Conservation (phyloP, 2,888 invertebrate genomes). For the Zonitis immaculata region DNA sequence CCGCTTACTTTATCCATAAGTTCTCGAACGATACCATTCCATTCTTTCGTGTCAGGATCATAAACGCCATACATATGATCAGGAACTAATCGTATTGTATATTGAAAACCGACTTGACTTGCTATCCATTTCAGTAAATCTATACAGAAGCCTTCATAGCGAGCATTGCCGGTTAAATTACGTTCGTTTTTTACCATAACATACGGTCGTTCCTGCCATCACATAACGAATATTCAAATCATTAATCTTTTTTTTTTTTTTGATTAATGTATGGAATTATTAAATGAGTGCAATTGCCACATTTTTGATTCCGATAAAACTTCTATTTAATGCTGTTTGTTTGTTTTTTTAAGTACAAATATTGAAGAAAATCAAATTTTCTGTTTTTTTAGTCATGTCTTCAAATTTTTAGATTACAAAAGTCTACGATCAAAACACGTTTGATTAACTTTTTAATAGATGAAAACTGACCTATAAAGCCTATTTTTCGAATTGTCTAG, state of each 20-base stretch:
- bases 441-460: no score
- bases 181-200: conserved; percentile 84
- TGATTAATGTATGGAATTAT: no score
- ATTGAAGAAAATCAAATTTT: no score
- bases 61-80: conserved; percentile 87
- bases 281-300: no score
- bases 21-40: conserved; percentile 87
- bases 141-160: conserved; percentile 89
- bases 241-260: background rate
- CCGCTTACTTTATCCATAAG: conserved; percentile 74
- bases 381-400: no score
- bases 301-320: no score
- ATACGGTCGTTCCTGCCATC: conserved; percentile 81
- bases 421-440: no score
- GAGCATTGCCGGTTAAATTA: conserved; percentile 80
- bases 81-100: conserved; percentile 76
- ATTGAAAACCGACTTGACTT: conserved; percentile 81
- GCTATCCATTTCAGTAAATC: conserved; percentile 82
- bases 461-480: no score
- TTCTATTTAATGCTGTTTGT: no score
- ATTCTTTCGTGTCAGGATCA: conserved; percentile 80
- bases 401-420: no score
- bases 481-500: no score
- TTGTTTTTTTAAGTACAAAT: no score
- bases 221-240: background rate